Base-by-base conservation (phyloP, 2,797 vertebrate genomes). In the Sphaeramia orbicularis region DNA sequence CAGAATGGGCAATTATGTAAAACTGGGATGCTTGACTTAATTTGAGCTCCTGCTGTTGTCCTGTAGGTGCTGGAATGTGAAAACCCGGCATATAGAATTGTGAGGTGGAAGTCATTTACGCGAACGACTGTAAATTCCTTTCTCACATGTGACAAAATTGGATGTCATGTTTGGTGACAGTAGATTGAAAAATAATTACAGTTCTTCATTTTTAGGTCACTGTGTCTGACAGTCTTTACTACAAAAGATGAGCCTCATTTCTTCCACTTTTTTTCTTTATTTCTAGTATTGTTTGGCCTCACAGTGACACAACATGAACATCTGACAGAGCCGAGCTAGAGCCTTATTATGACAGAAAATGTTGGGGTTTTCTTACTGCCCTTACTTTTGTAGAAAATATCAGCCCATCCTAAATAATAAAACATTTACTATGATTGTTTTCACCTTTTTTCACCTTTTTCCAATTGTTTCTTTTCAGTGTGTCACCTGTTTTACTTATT, bases 371-470 rank as follows among this genome's bases (percentile, higher is more conserved):
- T 57, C 52, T 58, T 13, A 7, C n/a, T 16, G n/a, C 15, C 13
- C 66, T 32, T 63, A 35, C 53, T 73, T 51, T 24, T 19, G 4
- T 1, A 12, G 16, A 67, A 32, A 43, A 7, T 18, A 21, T 38
- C 35, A 3, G 54, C 32, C 16, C 37, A 44, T 55, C 43, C 61
- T 70, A 35, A 73, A 74, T 8, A 67, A 59, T 49, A 11, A 70
- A 30, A 53, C 8, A 72, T 74, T 66, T 60, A 55, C 60, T 43
- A 16, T 54, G 48, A 74, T 64, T 83, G 51, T 61, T 55, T 65
- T 72, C 35, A 65, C 69, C 69, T 69, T 18, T 12, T 44, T 79
- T 35, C 51, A 74, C 71, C 47, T 40, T 52, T 62, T 8, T 52
- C 38, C 11, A 42, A 54, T 51, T 57, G 51, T 54, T 49, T 42